phyloP scores from a whole-genome alignment of 2,888 invertebrate genomes.

The Incurvaria masculella region DNA sequence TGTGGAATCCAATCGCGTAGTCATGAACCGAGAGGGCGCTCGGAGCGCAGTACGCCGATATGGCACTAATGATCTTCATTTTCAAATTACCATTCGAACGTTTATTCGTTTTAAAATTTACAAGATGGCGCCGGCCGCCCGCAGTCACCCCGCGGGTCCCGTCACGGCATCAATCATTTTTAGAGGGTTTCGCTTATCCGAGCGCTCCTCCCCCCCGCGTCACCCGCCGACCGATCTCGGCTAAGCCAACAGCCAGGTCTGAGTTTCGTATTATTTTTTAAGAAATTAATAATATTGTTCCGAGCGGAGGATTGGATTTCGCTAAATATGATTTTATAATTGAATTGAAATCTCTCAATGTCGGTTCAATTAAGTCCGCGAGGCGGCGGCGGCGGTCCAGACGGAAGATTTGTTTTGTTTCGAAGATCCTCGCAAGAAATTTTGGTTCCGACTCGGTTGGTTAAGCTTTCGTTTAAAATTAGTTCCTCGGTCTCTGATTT shows the following conservation, averaged over 20 bases:
- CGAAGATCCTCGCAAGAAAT: no score
- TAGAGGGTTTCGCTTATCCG: constrained; percentile 57
- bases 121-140: constrained; percentile 21
- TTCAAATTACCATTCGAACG: constrained; percentile 46
- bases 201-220: constrained; percentile 49
- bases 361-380: constrained; percentile 55
- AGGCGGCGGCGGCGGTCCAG: constrained; percentile 42
- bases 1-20: constrained; percentile 31
- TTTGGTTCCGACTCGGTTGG: no score
- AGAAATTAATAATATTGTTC: constrained; percentile 57
- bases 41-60: neutral
- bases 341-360: constrained; percentile 59
- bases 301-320: constrained; percentile 54
- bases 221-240: constrained; percentile 51
- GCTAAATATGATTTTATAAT: constrained; percentile 59
- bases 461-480: no score
- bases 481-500: no score
- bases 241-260: constrained; percentile 51
- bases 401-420: constrained; percentile 49
- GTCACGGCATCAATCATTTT: constrained; percentile 53
- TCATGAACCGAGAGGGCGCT: constrained; percentile 29
- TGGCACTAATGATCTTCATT: constrained; percentile 47
- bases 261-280: constrained; percentile 55
- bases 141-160: constrained; percentile 1
- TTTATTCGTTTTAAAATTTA: constrained; percentile 52